Conservation (phyloP, 2,113 vertebrate genomes). For the Archocentrus centrarchus region DNA sequence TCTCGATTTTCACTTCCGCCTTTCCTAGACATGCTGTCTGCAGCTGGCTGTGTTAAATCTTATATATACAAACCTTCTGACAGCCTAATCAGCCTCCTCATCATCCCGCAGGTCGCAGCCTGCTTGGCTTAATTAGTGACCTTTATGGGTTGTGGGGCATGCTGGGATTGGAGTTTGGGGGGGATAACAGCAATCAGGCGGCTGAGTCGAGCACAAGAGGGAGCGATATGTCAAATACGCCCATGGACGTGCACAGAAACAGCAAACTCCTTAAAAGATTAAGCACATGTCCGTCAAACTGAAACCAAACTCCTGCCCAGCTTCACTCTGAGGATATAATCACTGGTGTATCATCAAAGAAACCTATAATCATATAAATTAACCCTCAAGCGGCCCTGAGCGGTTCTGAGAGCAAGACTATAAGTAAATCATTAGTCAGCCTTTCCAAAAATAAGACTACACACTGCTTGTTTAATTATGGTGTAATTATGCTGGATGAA, state of each 20-base stretch:
- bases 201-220: constrained; percentile 20
- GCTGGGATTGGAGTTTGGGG: constrained; percentile 44
- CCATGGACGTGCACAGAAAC: constrained; percentile 11
- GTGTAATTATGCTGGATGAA: constrained; percentile 60
- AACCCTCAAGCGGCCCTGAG: constrained; percentile 41
- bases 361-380: constrained; percentile 64
- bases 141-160: constrained; percentile 24
- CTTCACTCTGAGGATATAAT: constrained; percentile 36
- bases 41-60: constrained; percentile 25
- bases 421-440: constrained; percentile 67
- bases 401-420: constrained; percentile 20
- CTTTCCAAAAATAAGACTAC: constrained; percentile 61
- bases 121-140: constrained; percentile 56
- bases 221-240: constrained; percentile 20
- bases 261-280: not conserved
- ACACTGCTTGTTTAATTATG: constrained; percentile 52
- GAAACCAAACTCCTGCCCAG: not conserved
- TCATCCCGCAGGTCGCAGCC: constrained; percentile 27
- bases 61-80: constrained; percentile 11
- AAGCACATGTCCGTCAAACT: constrained; percentile 14
- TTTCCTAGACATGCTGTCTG: not conserved
- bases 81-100: constrained; percentile 10
- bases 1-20: not conserved
- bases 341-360: constrained; percentile 54
- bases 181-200: constrained; percentile 55